Evolutionary conservation across 23 tunicate genomes (phyloP), one percentile per base, ranked within the genome.

Genomic region (Trididemnum miniatum): DNA sequence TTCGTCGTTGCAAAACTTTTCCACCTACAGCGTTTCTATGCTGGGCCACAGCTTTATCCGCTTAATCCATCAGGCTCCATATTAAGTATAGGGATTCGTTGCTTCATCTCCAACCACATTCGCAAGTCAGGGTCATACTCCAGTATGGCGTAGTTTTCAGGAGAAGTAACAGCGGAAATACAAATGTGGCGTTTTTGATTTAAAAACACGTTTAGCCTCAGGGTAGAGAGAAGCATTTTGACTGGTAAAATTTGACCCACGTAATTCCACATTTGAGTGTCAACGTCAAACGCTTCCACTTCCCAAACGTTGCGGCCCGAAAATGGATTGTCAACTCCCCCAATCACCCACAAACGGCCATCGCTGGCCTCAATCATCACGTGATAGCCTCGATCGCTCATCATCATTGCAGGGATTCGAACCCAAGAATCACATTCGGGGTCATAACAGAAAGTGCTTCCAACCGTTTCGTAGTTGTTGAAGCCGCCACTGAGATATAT

Each of bases 281-380:
- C 83, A 0, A 81, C 26, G 63, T 93, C 80, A 35, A 80, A 88
- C 27, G 91, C 88, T 51, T 95, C 95, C 18, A 95, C 89, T 72
- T 95, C 91, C 95, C 99, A 89, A 1, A 95, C 95, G 54, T 95
- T 95, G 15, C 95, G 73, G 0, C 95, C 95, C 1, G 95, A 76
- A 50, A 95, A 93, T 15, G 98, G 98, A 39, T 88, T 93, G 59
- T 93, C 98, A 1, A 88, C 84, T 18, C 98, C 98, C 25, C 98
- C 98, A 1, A 93, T 72, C 0, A 77, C 89, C 98, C 98, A 93
- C 35, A 93, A 26, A 24, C 57, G 76, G 0, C 89, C 98, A 35
- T 93, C 86, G 40, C 80, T 76, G 1, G 80, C 90, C 31, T 84
- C 52, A 27, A 88, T 38, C 87, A 88, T 84, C 44, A 88, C 98